Evolutionary conservation across 2,888 invertebrate species (phyloP).

Genomic region (Megamerina dolium): DNA sequence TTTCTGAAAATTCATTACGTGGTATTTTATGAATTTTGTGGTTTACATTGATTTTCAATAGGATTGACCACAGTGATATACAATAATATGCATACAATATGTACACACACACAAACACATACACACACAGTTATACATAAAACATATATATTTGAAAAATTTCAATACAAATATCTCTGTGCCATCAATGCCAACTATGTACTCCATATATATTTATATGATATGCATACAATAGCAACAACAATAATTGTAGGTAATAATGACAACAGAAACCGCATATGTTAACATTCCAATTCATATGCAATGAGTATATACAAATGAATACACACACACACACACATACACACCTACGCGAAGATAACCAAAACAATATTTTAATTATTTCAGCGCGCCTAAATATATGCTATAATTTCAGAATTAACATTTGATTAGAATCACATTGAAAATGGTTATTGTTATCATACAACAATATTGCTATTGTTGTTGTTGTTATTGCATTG

Average conservation of each 20-base stretch:
- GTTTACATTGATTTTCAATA: background rate
- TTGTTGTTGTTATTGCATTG: too few relatives aligned
- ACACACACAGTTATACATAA: too few relatives aligned
- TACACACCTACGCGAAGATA: background rate
- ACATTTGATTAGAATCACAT: too few relatives aligned
- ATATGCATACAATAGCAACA: background rate
- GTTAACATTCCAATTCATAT: slow-evolving; percentile 7
- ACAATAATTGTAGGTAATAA: slow-evolving; percentile 27
- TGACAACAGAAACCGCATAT: slow-evolving; percentile 29
- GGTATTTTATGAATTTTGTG: slow-evolving; percentile 8
- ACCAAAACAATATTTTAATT: slow-evolving; percentile 12
- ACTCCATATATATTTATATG: too few relatives aligned
- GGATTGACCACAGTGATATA: background rate
- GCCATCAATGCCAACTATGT: too few relatives aligned
- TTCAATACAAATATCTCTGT: too few relatives aligned
- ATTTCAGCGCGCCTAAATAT: background rate
- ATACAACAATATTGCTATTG: too few relatives aligned
- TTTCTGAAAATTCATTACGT: background rate
- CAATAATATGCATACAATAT: too few relatives aligned
- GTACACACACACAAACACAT: too few relatives aligned
- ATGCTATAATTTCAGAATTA: slow-evolving; percentile 1
- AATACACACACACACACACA: background rate
- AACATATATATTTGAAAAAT: too few relatives aligned
- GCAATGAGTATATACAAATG: slow-evolving; percentile 4
- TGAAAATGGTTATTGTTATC: too few relatives aligned